These are phyloP conservation scores for Eulithis testata DNA, from an alignment of 2,888 invertebrate genomes.

Conservation along the genomic window DNA sequence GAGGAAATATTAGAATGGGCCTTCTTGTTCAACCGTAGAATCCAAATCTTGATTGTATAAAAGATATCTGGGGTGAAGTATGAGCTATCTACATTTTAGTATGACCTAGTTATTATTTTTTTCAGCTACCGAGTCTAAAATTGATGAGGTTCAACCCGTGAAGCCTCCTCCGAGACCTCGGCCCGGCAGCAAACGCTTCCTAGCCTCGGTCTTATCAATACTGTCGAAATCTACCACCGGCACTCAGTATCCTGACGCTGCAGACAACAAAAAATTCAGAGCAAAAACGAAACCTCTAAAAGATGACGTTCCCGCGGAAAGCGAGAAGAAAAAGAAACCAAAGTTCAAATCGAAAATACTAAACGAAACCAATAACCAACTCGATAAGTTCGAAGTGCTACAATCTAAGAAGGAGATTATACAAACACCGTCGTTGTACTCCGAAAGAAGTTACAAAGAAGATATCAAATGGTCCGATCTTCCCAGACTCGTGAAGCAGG, in stretches of 20 bases:
- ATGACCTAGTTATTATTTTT: background rate
- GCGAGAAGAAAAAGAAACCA: conserved; percentile 31
- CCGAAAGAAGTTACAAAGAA: conserved; percentile 44
- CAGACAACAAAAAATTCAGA: conserved; percentile 15
- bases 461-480: conserved; percentile 36
- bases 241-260: conserved; percentile 57
- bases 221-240: conserved; percentile 60
- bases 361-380: conserved; percentile 42
- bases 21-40: too few relatives aligned
- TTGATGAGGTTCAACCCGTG: conserved; percentile 19
- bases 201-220: conserved; percentile 58
- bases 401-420: conserved; percentile 55
- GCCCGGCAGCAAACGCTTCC: conserved; percentile 53
- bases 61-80: too few relatives aligned
- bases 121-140: conserved; percentile 38
- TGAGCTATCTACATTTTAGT: too few relatives aligned
- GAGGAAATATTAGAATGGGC: too few relatives aligned
- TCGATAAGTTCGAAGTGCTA: conserved; percentile 52
- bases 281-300: conserved; percentile 15
- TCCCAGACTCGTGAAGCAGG: conserved; percentile 32
- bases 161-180: conserved; percentile 49
- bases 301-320: conserved; percentile 12
- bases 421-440: conserved; percentile 56
- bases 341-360: conserved; percentile 51
- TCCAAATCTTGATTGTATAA: too few relatives aligned